A percentile compares a stretch with the other conserved stretches of the same genome.
phyloP scores from a whole-genome alignment of 1,140 invertebrate genomes.

The Trissolcus basalis region DNA sequence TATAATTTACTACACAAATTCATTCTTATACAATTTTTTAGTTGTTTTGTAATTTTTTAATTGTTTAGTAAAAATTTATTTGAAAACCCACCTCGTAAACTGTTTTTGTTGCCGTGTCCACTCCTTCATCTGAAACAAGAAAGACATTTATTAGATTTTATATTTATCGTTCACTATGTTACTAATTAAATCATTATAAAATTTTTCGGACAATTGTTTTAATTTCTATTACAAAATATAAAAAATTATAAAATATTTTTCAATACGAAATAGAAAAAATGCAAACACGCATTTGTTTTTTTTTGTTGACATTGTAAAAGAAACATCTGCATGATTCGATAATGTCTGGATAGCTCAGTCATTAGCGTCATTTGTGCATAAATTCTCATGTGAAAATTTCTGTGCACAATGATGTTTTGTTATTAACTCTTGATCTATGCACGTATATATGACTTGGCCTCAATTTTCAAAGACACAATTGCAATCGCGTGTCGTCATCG shows the following conservation, averaged over 20 bases:
- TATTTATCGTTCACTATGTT: too few relatives aligned
- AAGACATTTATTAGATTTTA: not conserved
- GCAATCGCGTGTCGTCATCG: constrained; percentile 46
- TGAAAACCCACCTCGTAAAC: constrained; percentile 40
- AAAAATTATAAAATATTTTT: too few relatives aligned
- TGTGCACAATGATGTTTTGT: constrained; percentile 44
- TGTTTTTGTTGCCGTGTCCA: constrained; percentile 22
- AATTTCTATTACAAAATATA: too few relatives aligned
- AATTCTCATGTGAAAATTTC: constrained; percentile 27
- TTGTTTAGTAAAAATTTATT: not conserved
- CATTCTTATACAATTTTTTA: too few relatives aligned
- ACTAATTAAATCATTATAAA: too few relatives aligned
- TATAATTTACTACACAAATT: too few relatives aligned
- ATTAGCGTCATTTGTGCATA: constrained; percentile 1
- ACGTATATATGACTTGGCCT: constrained; percentile 38
- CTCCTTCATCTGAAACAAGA: constrained; percentile 46
- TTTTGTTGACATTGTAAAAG: too few relatives aligned
- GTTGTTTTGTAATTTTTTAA: too few relatives aligned
- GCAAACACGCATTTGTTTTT: too few relatives aligned
- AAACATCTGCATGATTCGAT: not conserved
- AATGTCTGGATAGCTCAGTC: not conserved
- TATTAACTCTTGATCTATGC: constrained; percentile 54
- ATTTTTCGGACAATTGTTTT: too few relatives aligned
- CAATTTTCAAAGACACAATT: constrained; percentile 64
- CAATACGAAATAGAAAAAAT: too few relatives aligned